These are phyloP conservation scores for Asbolus verrucosus DNA, from an alignment of 1,140 invertebrate species.

Conservation along the genomic window DNA sequence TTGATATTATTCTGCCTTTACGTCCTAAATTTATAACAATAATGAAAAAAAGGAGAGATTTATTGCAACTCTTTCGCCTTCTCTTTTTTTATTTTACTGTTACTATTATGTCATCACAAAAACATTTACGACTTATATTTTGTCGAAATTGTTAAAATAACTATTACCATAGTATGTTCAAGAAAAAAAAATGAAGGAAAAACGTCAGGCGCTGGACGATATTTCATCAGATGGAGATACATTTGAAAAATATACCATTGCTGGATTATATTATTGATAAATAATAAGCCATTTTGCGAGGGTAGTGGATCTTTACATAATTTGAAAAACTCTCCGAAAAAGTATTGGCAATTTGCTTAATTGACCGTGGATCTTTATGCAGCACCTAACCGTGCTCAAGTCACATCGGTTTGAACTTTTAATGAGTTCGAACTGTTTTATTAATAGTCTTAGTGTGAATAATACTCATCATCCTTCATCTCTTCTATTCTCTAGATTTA, in stretches of 20 bases:
- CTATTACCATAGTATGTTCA: too few species aligned
- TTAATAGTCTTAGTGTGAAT: constrained; percentile 30
- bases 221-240: too few species aligned
- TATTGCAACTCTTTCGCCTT: not conserved
- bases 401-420: constrained; percentile 37
- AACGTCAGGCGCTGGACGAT: too few species aligned
- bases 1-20: constrained; percentile 8
- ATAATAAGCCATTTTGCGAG: too few species aligned
- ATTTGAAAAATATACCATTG: too few species aligned
- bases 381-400: constrained; percentile 11
- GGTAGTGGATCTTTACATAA: too few species aligned
- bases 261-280: too few species aligned
- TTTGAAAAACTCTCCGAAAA: constrained; percentile 1
- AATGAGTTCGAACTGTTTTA: constrained; percentile 42
- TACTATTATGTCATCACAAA: constrained; percentile 20
- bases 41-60: constrained; percentile 6
- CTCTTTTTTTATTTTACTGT: constrained; percentile 21
- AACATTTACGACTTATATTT: constrained; percentile 20
- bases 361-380: constrained; percentile 2
- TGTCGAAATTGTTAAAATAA: constrained; percentile 14
- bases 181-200: too few species aligned
- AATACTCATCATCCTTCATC: constrained; percentile 23
- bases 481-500: constrained; percentile 40
- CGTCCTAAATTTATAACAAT: constrained; percentile 4
- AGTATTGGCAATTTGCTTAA: constrained; percentile 8